phyloP scores from a whole-genome alignment of 2,113 vertebrate genomes.

The Sakesphorus luctuosus region DNA sequence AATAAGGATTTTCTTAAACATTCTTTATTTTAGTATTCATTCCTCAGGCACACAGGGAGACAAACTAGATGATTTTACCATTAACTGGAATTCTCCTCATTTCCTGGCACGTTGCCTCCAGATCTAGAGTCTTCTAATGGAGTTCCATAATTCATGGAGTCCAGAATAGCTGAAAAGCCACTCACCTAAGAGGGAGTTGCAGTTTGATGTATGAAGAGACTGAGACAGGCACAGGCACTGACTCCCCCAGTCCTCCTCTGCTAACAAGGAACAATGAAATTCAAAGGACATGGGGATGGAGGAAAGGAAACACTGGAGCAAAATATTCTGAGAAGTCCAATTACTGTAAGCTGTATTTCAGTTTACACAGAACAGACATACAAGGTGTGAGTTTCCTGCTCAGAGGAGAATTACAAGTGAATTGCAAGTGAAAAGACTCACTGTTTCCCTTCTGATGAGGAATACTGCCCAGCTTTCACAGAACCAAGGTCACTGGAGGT shows the following conservation, averaged over 20 bases:
- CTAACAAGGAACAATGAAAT: not conserved
- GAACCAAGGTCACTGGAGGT: not conserved
- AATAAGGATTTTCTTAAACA: constrained; percentile 41
- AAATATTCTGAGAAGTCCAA: not conserved
- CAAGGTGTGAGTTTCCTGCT: not conserved
- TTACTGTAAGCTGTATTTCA: not conserved
- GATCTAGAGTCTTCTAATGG: not conserved
- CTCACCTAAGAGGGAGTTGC: not conserved
- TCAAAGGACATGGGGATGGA: not conserved
- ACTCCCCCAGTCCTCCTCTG: not conserved
- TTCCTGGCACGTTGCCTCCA: not conserved
- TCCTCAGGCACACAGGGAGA: constrained; percentile 1
- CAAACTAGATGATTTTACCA: not conserved
- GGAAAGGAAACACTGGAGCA: not conserved
- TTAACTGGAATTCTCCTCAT: not conserved
- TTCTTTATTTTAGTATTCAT: not conserved
- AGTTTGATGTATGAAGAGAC: not conserved
- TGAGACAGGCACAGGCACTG: not conserved
- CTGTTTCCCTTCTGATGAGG: not conserved
- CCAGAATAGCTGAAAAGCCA: not conserved
- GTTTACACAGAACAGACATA: not conserved
- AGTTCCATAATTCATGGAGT: not conserved
- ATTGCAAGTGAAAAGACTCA: not conserved
- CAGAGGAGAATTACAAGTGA: not conserved
- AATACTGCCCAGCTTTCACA: not conserved